A percentile compares a stretch with the other conserved stretches of the same genome.
Evolutionary conservation across 2,797 vertebrate genomes (phyloP).

Genomic region (Onychomys arenicola): DNA sequence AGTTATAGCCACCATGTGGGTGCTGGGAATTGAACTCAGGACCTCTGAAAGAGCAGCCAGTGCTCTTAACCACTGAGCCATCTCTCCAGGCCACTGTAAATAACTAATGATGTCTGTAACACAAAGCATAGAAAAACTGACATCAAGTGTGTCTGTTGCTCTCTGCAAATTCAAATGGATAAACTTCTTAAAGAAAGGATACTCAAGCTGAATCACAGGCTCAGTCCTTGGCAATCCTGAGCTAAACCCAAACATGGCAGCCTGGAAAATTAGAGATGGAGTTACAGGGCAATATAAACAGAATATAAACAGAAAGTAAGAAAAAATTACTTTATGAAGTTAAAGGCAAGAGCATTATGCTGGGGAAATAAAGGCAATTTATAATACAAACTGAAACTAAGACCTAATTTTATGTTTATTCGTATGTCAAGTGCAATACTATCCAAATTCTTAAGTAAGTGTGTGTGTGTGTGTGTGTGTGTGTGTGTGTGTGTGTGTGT

Average conservation of each 20-base stretch:
- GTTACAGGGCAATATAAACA: not conserved
- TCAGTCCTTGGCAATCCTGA: not conserved
- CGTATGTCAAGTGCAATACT: not conserved
- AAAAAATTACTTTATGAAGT: not conserved
- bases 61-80: not conserved
- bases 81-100: not conserved
- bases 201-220: not conserved
- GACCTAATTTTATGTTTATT: conserved; percentile 4
- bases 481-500: not conserved
- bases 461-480: not conserved
- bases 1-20: not conserved
- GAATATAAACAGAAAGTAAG: not conserved
- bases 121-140: not conserved
- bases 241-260: not conserved
- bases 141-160: not conserved
- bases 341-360: not conserved
- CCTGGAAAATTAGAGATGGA: not conserved
- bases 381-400: conserved; percentile 12
- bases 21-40: not conserved
- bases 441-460: not conserved
- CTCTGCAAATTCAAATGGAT: not conserved
- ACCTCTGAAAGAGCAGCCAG: not conserved
- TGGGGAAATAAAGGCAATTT: not conserved
- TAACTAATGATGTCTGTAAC: not conserved
- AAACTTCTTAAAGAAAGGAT: not conserved